These are phyloP conservation scores for Stenopsyche tienmushanensis DNA, from an alignment of 1,140 invertebrate species.

Conservation along the genomic window DNA sequence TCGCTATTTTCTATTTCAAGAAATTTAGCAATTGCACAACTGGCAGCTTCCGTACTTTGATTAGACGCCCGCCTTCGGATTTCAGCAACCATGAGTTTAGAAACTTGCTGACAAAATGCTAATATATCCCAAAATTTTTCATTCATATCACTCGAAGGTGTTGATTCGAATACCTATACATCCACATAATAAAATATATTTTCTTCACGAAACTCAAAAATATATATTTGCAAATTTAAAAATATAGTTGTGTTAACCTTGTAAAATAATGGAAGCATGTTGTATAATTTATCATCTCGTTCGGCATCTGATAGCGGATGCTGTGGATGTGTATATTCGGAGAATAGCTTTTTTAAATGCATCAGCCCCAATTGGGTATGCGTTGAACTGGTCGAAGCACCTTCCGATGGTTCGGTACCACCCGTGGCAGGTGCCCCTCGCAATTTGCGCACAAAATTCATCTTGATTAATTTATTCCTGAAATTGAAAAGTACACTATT, in stretches of 20 bases:
- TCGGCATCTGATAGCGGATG: slow-evolving; percentile 79
- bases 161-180: slow-evolving; percentile 83
- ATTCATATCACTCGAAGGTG: slow-evolving; percentile 88
- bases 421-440: slow-evolving; percentile 59
- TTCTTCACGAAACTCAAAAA: background rate
- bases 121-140: slow-evolving; percentile 94
- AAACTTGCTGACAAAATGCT: slow-evolving; percentile 91
- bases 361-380: slow-evolving; percentile 88
- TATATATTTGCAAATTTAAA: slow-evolving; percentile 1
- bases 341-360: slow-evolving; percentile 94
- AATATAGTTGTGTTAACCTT: slow-evolving; percentile 66
- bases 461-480: slow-evolving; percentile 44
- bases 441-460: slow-evolving; percentile 87
- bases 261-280: slow-evolving; percentile 97
- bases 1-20: slow-evolving; percentile 90
- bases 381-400: slow-evolving; percentile 61
- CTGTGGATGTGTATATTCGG: slow-evolving; percentile 86
- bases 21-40: slow-evolving; percentile 94
- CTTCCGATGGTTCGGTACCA: slow-evolving; percentile 48
- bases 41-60: slow-evolving; percentile 93
- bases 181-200: too few relatives aligned
- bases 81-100: slow-evolving; percentile 92
- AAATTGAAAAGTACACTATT: too few relatives aligned
- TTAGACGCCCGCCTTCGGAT: slow-evolving; percentile 91
- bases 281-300: slow-evolving; percentile 92